Base-by-base conservation (phyloP, 2,797 vertebrate species). In the Takifugu ocellatus region DNA sequence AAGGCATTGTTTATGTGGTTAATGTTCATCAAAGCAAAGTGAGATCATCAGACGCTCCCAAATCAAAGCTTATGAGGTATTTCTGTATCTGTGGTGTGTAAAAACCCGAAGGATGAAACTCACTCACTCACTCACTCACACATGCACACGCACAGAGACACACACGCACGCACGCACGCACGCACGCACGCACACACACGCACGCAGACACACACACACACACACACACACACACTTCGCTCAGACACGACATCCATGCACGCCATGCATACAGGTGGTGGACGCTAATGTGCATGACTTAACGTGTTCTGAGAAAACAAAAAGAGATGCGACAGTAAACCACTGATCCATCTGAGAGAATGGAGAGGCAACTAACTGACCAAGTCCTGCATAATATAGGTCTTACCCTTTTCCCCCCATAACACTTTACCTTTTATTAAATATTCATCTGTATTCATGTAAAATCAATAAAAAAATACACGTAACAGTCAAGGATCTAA, bases 1-100 rank as follows among this genome's bases (percentile, higher is more conserved):
- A 99, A 99, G 96, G 96, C 96, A 98, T 97, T 95, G 94, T 95
- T 94, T 92, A 95, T 92, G 90, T 93, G 80, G 87, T 88, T 88
- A 92, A 87, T 92, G 90, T 93, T 89, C 87, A 92, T 92, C 92
- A 93, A 90, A 92, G 76, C 70, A 90, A 89, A 88, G 82, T 75
- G 78, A 87, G 69, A 86, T 78, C 74, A 81, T 72, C 45, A 72
- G 79, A 87, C 74, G 63, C 78, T 85, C 81, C 86, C 69, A 86
- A 87, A 90, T 88, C 84, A 91, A 89, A 87, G 82, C 90, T 88
- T 84, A 92, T 92, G 92, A 93, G 92, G 92, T 93, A 93, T 92
- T 90, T 93, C 88, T 88, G 88, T 91, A 87, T 90, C 89, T 70
- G 83, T 75, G 61, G 84, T 88, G 85, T 84, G 84, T 83, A 80